phyloP scores from a whole-genome alignment of 2,888 invertebrate species.

The Metalampra italica region DNA sequence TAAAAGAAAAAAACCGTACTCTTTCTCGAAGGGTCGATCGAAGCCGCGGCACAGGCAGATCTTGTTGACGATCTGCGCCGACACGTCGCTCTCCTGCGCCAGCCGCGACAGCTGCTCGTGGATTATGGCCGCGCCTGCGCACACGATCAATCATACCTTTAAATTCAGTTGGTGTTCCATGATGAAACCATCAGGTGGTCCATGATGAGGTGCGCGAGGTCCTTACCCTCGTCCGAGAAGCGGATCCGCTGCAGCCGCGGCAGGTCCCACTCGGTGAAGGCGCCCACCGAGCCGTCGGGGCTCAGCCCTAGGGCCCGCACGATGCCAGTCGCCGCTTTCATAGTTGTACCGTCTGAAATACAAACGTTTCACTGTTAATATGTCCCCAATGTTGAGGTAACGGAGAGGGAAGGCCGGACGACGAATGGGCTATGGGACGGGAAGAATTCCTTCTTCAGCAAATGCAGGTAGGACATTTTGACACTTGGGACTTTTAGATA shows the following conservation, averaged over 20 bases:
- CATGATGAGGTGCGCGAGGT: too few relatives aligned
- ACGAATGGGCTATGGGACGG: too few relatives aligned
- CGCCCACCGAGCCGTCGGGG: conserved; percentile 11
- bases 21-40: conserved; percentile 44
- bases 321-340: conserved; percentile 42
- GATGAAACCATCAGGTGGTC: too few relatives aligned
- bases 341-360: conserved; percentile 36
- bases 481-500: too few relatives aligned
- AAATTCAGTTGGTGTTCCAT: too few relatives aligned
- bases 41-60: conserved; percentile 52
- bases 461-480: too few relatives aligned
- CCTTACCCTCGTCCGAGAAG: conserved; percentile 32
- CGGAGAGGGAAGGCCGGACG: too few relatives aligned
- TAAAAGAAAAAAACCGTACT: background rate
- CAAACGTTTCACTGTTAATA: background rate
- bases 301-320: conserved; percentile 41
- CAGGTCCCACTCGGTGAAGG: conserved; percentile 42
- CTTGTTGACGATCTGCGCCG: conserved; percentile 43
- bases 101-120: conserved; percentile 49
- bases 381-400: background rate
- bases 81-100: conserved; percentile 44
- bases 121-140: conserved; percentile 49
- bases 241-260: conserved; percentile 33
- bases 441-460: too few relatives aligned
- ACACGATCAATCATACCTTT: background rate